Conservation (phyloP, 2,113 vertebrate species). For the Etheostoma spectabile region DNA sequence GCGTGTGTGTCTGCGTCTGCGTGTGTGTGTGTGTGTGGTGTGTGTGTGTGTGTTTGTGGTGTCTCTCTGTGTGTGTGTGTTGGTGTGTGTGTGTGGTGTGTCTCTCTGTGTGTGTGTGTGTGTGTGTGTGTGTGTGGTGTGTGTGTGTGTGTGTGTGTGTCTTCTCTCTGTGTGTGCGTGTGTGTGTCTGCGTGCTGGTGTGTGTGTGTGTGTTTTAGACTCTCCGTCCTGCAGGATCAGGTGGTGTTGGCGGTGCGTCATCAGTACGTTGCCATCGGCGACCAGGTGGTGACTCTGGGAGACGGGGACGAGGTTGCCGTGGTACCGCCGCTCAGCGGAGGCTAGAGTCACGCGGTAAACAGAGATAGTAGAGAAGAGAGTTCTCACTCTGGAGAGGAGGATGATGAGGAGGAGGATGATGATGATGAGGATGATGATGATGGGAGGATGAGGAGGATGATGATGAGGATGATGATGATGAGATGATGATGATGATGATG, state of each 20-base stretch:
- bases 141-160: no score
- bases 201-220: no score
- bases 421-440: no score
- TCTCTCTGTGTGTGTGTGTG: neutral
- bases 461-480: no score
- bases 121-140: slow-evolving; percentile 12
- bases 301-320: slow-evolving; percentile 95
- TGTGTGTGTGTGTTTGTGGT: slow-evolving; percentile 4
- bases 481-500: no score
- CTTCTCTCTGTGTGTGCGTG: neutral
- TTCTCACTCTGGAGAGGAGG: no score
- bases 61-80: slow-evolving; percentile 12
- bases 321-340: slow-evolving; percentile 95
- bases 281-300: slow-evolving; percentile 86
- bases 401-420: no score
- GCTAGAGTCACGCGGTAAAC: slow-evolving; percentile 77
- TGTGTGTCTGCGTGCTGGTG: slow-evolving; percentile 10
- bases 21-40: no score
- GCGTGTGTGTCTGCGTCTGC: neutral
- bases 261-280: slow-evolving; percentile 91
- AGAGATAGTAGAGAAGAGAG: no score
- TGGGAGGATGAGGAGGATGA: no score
- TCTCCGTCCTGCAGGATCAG: slow-evolving; percentile 81
- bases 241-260: slow-evolving; percentile 92
- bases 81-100: no score